Evolutionary conservation across 1,140 invertebrate genomes (phyloP), one percentile per base, ranked within the genome.

Genomic region (Drosophila truncata): DNA sequence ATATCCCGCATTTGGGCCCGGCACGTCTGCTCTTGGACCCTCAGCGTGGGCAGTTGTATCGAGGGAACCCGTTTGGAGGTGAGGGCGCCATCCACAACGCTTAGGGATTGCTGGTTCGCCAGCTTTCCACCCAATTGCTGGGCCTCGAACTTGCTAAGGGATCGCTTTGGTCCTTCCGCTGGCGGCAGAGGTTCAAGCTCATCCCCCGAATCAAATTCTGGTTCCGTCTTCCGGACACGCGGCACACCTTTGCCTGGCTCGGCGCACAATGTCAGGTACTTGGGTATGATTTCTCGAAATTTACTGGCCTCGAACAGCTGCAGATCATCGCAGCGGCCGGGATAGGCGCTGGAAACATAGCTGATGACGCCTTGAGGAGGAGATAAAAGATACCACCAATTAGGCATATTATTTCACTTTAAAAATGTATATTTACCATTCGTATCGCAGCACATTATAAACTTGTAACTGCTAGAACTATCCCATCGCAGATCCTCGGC

Each of bases 261-360:
- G 2, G 82, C 90, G 23, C 92, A 91, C 10, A 92, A 47, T 0
- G 84, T 90, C 3, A 92, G 71, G 58, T 92, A 92, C 35, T 73
- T 84, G 29, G 91, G 91, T 71, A 92, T 90, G 3, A 80, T 35
- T 20, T 82, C 75, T 31, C 80, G 77, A 25, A 92, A 92, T 49
- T 82, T 79, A 37, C 69, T 82, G 16, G 80, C 84, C 57, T 90
- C 86, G 13, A 92, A 92, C 47, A 92, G 54, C 23, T 91, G 86
- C 14, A 92, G 60, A 50, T 92, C 91, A 49, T 92, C 91, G n/a
- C 74, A 80, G 29, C 83, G 67, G 2, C 91, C 91, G 0, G 88
- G 76, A 63, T 57, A 92, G 4, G 91, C 87, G 13, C 91, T 79
- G 5, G 91, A 92, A 8, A 92, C 75, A 39, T 87, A 91, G 41